Conservation (phyloP, 1,140 invertebrate species). For the Streblospio benedicti region DNA sequence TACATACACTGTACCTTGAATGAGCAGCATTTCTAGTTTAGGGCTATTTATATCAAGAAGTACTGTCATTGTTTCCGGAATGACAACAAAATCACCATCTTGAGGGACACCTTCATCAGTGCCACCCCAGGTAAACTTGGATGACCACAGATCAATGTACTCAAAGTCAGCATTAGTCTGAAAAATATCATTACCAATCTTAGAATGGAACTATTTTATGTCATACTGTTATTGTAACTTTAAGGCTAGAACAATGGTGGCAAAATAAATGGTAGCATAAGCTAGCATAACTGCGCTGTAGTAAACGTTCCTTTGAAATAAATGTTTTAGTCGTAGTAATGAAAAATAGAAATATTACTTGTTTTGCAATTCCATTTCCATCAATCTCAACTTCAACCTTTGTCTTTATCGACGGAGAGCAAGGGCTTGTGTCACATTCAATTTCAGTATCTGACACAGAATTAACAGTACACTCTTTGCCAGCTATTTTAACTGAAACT, state of each 20-base stretch:
- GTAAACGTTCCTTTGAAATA: no score
- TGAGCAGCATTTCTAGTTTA: conserved; percentile 31
- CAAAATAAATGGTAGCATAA: no score
- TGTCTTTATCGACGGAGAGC: conserved; percentile 18
- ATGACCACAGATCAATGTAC: conserved; percentile 36
- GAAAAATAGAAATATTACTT: conserved; percentile 1
- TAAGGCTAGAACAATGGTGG: no score
- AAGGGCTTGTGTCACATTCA: conserved; percentile 16
- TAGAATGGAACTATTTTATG: no score
- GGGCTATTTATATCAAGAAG: conserved; percentile 36
- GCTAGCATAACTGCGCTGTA: no score
- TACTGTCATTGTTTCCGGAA: conserved; percentile 31
- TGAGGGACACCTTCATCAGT: conserved; percentile 22
- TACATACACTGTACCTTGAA: no score
- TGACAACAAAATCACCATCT: conserved; percentile 38
- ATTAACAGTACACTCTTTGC: conserved; percentile 15
- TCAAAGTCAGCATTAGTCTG: conserved; percentile 21
- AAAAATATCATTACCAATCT: no score
- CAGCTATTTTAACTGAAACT: conserved; percentile 22
- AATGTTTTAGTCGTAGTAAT: conserved; percentile 3
- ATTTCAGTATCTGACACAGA: conserved; percentile 16
- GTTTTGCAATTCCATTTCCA: conserved; percentile 16
- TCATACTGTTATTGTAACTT: no score
- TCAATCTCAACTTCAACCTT: conserved; percentile 10
- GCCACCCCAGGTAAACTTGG: conserved; percentile 28